Base-by-base conservation (phyloP, 2,888 invertebrate genomes). In the Pristionchus exspectatus region DNA sequence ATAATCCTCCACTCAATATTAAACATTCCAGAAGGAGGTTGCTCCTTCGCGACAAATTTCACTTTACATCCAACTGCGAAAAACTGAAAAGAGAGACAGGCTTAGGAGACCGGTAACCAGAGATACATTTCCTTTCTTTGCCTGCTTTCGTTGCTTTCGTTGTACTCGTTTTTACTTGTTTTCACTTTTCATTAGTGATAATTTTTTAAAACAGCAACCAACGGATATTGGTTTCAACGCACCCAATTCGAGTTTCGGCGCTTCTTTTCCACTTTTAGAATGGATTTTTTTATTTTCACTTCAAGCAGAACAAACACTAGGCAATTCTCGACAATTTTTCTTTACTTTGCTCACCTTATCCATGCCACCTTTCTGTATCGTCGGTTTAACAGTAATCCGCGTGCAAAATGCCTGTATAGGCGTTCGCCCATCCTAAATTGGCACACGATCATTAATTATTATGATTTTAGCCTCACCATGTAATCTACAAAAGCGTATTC, bases 401-500 rank as follows among this genome's bases (percentile, higher is more conserved):
- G 87, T 88, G 14, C 50, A 50, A 33, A 88, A 88, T 0, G 63
- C 56, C 2, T 27, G 27, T 33, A 88, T 88, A 16, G 14, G 7
- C 30, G n/a, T 50, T 33, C 50, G 54, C 24, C 87, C 87, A 14
- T 88, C 74, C 87, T 88, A 56, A 30, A 88, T 38, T 77, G 7
- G 5, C 33, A 14, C 30, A 14, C 21, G 38, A 33, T 72, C 14
- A 72, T 16, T 38, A 69, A 4, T 24, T 44, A 24, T 27, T 24
- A 12, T 44, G 16, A 77, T 77, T 33, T 30, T 24, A 44, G 12
- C 14, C 87, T 24, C 16, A 88, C 87, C 30, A 33, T 7, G 56
- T 74, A 88, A 7, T 72, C 56, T 3, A 88, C 21, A 50, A 88
- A 88, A 56, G 74, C 87, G 33, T 88, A 88, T 56, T 88, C 87